Evolutionary conservation across 2,888 invertebrate genomes (phyloP), one percentile per base, ranked within the genome.

Genomic region (Desoria tigrina): DNA sequence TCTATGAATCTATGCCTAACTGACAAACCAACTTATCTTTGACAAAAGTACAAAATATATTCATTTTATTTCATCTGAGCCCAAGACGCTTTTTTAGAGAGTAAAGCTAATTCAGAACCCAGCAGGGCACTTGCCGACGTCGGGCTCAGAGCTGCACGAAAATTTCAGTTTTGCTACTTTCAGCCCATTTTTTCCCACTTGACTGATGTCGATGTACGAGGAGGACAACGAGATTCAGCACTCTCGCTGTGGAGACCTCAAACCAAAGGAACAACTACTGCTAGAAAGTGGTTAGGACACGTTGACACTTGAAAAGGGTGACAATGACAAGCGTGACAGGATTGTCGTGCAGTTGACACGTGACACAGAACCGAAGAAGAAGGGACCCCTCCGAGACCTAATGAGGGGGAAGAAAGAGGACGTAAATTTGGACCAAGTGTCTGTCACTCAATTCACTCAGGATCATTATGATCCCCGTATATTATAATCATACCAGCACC

Each of bases 341-440:
- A 57, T 57, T 28, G 55, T 55, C 56, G 56, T 57, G 56, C 56
- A 57, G 18, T 57, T 57, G 56, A 57, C 56, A 57, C 56, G 42
- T 39, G 56, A 57, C 56, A 37, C 27, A 26, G 32, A n/a, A n/a
- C n/a, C n/a, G n/a, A n/a, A n/a, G n/a, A 54, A 28, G 51, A 51
- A 51, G 32, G 56, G 42, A 57, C 56, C 28, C 56, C 56, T 23
- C 7, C 56, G 14, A 21, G 56, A 42, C 26, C 42, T 37, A 21
- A 3, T 37, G 23, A 42, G 37, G 28, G 37, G n/a, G 26, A 26
- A 57, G 6, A 39, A 57, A 57, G 18, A 57, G 32, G 56, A 39
- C 39, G n/a, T 21, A 57, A 57, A 57, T 57, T 57, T 37, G 56
- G 56, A 42, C 18, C 56, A 57, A 57, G 56, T 57, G 56, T 23